Base-by-base conservation (phyloP, 1,140 invertebrate species). In the Tenebrio molitor region DNA sequence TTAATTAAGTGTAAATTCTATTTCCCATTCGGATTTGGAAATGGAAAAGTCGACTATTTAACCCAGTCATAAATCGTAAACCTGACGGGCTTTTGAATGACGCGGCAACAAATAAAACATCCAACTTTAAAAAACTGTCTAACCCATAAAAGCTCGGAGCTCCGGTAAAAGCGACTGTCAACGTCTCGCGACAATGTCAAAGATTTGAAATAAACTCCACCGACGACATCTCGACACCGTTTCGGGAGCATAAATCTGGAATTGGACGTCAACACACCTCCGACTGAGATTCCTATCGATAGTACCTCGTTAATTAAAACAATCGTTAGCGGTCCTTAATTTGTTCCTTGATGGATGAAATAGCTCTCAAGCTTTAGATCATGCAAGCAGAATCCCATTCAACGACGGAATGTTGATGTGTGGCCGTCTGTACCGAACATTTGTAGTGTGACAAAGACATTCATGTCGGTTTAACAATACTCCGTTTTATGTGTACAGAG, bases 391-490 rank as follows among this genome's bases (percentile, higher is more conserved):
- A 58, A 58, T 58, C 29, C 50, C 15, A 58, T 58, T 29, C 50
- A 50, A 8, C 4, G 17, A 8, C 8, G 44, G 44, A 50, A 50
- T 50, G 50, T 29, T 58, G 23, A 58, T 58, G 50, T 58, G 50
- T 58, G 50, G 50, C 23, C 50, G 50, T 15, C 10, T 50, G 23
- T 29, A 29, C 50, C 4, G 23, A 58, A 29, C 21, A 58, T 58
- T 58, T 29, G 50, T 58, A 58, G 23, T 25, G 50, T 29, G 50
- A 58, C 50, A 58, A 58, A 58, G 50, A 58, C 50, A 58, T 58
- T 58, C 44, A 50, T 50, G 50, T 50, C 50, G 21, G 21, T 29
- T 8, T 29, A 50, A 58, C 50, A 58, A 58, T 58, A 15, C 44
- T 19, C 23, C 44, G 17, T 50, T 58, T 58, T 58, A 58, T 58